A percentile compares a stretch with the other conserved stretches of the same genome.
phyloP scores from a whole-genome alignment of 2,888 invertebrate genomes.

The Thyatira batis region DNA sequence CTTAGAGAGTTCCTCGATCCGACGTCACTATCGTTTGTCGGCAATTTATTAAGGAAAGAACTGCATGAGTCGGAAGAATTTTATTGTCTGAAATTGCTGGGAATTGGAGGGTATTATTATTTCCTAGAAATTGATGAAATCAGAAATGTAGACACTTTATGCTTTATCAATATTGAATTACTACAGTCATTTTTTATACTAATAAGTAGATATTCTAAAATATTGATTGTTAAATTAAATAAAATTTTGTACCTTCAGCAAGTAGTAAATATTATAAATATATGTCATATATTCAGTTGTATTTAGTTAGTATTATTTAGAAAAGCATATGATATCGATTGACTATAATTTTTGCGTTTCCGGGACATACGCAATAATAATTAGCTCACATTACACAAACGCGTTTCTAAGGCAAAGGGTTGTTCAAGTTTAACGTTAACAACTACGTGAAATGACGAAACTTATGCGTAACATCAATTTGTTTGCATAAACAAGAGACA shows the following conservation, averaged over 20 bases:
- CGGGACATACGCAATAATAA: background rate
- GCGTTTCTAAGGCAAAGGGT: conserved; percentile 20
- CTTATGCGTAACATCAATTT: conserved; percentile 66
- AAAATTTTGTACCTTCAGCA: too few relatives aligned
- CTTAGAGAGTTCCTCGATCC: background rate
- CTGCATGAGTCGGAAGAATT: background rate
- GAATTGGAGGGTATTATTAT: background rate
- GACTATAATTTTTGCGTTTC: too few relatives aligned
- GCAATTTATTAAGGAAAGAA: background rate
- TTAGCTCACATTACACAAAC: background rate
- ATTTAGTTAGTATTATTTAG: too few relatives aligned
- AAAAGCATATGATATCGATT: too few relatives aligned
- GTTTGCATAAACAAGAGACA: conserved; percentile 71
- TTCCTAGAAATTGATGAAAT: background rate
- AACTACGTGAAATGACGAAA: conserved; percentile 48
- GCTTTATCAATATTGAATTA: background rate
- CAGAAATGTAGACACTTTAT: background rate
- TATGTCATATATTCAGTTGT: too few relatives aligned
- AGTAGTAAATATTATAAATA: too few relatives aligned
- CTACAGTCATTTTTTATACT: background rate
- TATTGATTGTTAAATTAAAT: too few relatives aligned
- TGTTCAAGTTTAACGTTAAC: conserved; percentile 31
- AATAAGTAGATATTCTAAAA: background rate
- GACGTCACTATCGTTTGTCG: background rate
- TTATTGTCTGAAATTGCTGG: background rate